These are phyloP conservation scores for Mormyrus lacerda DNA, from an alignment of 2,113 vertebrate species.

Conservation along the genomic window DNA sequence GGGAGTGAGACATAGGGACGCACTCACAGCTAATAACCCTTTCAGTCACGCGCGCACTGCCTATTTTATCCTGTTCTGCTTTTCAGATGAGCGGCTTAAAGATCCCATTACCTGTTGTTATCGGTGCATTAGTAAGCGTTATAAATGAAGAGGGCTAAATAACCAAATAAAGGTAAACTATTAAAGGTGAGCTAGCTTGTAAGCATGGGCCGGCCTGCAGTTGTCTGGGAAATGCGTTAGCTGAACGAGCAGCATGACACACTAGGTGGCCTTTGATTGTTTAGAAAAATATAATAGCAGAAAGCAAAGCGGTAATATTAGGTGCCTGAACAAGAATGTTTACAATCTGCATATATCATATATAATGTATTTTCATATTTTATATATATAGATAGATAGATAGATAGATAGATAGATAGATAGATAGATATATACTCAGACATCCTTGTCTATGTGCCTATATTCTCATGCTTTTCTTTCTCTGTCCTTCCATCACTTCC, in stretches of 20 bases:
- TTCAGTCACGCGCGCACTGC: conserved; percentile 11
- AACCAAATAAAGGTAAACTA: conserved; percentile 12
- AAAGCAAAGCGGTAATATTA: background rate
- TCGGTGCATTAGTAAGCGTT: conserved; percentile 14
- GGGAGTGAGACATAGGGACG: background rate
- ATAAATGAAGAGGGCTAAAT: conserved; percentile 17
- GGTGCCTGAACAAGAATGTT: background rate
- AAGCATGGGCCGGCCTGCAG: background rate
- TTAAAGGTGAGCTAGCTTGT: background rate
- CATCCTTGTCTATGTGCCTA: background rate
- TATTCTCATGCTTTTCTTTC: background rate
- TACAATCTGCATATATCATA: background rate
- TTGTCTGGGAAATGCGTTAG: background rate
- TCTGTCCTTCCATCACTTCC: background rate
- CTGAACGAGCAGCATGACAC: background rate
- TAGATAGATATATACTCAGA: background rate
- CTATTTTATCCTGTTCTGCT: conserved; percentile 11
- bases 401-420: too few species aligned
- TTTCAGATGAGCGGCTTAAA: conserved; percentile 18
- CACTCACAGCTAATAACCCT: conserved; percentile 17
- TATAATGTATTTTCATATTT: background rate
- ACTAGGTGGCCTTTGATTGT: background rate
- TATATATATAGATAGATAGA: background rate
- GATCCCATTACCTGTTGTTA: conserved; percentile 18
- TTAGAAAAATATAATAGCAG: background rate